Percentiles rank a stretch among this genome's conserved stretches.
Evolutionary conservation across 2,113 vertebrate species (phyloP).

Genomic region (Phylloscopus whistleri): DNA sequence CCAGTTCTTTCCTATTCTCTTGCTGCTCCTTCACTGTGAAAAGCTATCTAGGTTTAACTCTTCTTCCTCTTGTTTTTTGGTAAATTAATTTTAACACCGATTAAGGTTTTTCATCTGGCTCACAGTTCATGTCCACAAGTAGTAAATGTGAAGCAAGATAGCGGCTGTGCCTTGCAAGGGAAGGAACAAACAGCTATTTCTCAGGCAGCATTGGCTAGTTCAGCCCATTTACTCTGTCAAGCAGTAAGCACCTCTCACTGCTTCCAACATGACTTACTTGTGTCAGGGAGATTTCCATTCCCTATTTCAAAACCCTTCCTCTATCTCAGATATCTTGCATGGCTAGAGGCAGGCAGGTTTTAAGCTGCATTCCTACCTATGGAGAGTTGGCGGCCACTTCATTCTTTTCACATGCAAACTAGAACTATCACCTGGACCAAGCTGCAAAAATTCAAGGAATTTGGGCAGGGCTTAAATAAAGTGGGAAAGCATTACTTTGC

Average conservation of each 20-base stretch:
- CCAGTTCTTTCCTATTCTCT: not conserved
- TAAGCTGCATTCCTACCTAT: not conserved
- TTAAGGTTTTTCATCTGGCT: not conserved
- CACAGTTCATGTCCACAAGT: not conserved
- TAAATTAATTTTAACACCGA: not conserved
- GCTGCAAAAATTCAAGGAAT: conserved; percentile 43
- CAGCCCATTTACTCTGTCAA: not conserved
- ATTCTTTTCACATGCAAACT: conserved; percentile 40
- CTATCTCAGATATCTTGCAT: not conserved
- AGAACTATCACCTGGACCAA: conserved; percentile 26
- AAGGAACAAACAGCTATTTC: not conserved
- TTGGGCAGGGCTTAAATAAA: conserved; percentile 22
- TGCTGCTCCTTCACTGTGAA: not conserved
- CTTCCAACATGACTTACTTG: not conserved
- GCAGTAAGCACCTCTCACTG: not conserved
- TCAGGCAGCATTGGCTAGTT: not conserved
- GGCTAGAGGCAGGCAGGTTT: not conserved
- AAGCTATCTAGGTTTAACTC: not conserved
- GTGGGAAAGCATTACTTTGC: not conserved
- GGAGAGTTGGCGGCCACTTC: not conserved
- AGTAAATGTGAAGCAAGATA: not conserved
- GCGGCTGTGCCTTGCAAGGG: not conserved
- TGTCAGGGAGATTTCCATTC: not conserved
- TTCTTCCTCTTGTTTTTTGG: not conserved
- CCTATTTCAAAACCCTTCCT: not conserved